A percentile compares a stretch with the other conserved stretches of the same genome.
Conservation (phyloP, 2,113 vertebrate species). For the Athene noctua region DNA sequence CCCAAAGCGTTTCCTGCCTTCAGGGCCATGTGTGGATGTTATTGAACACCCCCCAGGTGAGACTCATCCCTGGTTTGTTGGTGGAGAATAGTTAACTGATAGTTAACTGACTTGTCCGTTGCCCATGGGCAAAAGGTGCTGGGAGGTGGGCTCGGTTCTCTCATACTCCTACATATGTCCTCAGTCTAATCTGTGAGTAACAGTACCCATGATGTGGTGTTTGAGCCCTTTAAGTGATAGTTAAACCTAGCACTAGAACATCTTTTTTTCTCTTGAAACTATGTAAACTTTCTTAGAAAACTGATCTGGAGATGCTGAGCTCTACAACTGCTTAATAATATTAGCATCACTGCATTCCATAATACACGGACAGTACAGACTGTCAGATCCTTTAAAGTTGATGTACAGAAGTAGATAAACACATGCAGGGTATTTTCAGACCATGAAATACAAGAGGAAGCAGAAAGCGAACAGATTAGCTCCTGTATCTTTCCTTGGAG, state of each 20-base stretch:
- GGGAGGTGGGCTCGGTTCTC: background rate
- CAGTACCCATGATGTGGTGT: fast-evolving
- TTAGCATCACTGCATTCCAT: background rate
- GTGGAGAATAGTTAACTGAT: background rate
- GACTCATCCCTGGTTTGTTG: background rate
- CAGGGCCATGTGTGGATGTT: background rate
- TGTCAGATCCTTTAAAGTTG: background rate
- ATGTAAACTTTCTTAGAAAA: background rate
- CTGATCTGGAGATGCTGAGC: background rate
- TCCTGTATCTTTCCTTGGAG: background rate
- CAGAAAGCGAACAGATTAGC: background rate
- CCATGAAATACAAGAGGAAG: background rate
- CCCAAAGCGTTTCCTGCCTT: background rate
- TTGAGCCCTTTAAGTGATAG: background rate
- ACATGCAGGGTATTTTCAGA: background rate
- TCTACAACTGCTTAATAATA: background rate
- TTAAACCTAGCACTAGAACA: background rate
- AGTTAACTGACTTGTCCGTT: background rate
- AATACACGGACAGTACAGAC: fast-evolving
- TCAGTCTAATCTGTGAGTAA: background rate
- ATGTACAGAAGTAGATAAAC: background rate
- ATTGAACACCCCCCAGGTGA: background rate
- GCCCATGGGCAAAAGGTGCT: background rate
- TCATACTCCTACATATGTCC: fast-evolving
- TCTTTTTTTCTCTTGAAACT: background rate